Conservation (phyloP, 1,140 invertebrate species). For the Brachionus manjavacas region DNA sequence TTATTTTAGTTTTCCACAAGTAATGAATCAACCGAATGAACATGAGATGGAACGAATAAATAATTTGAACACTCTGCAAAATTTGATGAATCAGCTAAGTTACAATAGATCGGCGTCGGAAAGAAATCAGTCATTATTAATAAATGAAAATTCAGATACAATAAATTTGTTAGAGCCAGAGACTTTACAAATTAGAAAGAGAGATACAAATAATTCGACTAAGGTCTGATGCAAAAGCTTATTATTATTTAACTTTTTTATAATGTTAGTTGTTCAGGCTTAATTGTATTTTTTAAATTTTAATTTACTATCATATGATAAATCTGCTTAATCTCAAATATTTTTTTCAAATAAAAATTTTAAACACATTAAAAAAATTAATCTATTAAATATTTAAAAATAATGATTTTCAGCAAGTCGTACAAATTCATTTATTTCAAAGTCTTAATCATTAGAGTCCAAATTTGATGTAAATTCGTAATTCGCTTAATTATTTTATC, state of each 20-base stretch:
- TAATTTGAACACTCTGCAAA: not conserved
- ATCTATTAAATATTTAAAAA: too few species aligned
- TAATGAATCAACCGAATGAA: not conserved
- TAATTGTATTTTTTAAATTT: not conserved
- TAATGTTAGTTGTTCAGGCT: not conserved
- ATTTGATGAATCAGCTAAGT: not conserved
- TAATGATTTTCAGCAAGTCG: too few species aligned
- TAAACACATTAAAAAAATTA: too few species aligned
- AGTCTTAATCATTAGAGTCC: too few species aligned
- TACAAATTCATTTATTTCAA: too few species aligned
- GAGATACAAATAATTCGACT: slow-evolving; percentile 3
- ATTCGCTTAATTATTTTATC: too few species aligned
- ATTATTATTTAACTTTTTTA: not conserved
- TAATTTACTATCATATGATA: too few species aligned
- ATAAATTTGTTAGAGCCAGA: not conserved
- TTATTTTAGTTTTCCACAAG: slow-evolving; percentile 12
- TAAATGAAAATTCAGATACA: slow-evolving; percentile 5
- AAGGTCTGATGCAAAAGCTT: not conserved
- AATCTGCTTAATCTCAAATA: too few species aligned
- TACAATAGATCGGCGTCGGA: not conserved
- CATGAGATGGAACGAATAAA: not conserved
- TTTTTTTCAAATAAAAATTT: too few species aligned
- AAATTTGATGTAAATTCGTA: too few species aligned
- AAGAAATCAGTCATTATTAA: not conserved
- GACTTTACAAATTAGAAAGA: slow-evolving; percentile 14